Percentiles rank a stretch among this genome's conserved stretches.
These are phyloP conservation scores for Ophion obscuratus DNA, from an alignment of 2,888 invertebrate genomes.

Conservation along the genomic window DNA sequence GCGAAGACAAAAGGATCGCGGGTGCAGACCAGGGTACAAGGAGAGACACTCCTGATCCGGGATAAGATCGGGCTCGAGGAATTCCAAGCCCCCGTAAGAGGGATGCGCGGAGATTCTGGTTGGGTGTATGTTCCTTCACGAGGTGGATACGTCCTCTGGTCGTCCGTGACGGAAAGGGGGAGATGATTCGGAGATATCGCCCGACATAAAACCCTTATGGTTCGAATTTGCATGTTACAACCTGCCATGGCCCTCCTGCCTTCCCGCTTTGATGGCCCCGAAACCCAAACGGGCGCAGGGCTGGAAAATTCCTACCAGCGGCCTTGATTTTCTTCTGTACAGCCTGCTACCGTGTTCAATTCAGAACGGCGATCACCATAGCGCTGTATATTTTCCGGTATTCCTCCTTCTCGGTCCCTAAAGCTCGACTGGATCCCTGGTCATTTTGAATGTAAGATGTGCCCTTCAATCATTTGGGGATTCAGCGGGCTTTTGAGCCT, in stretches of 20 bases:
- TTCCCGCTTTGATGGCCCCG: constrained; percentile 62
- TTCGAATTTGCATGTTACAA: constrained; percentile 84
- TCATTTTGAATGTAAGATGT: constrained; percentile 81
- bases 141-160: constrained; percentile 58
- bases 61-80: constrained; percentile 79
- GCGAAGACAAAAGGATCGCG: constrained; percentile 55
- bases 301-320: constrained; percentile 15
- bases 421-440: constrained; percentile 77
- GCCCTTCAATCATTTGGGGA: constrained; percentile 79
- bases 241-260: constrained; percentile 70
- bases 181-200: constrained; percentile 83
- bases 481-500: constrained; percentile 75
- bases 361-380: not conserved
- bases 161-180: constrained; percentile 72
- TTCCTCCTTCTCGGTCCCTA: constrained; percentile 29
- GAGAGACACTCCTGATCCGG: constrained; percentile 76
- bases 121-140: constrained; percentile 49
- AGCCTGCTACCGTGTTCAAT: constrained; percentile 23
- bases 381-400: not conserved
- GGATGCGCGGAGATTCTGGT: constrained; percentile 44
- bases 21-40: constrained; percentile 42
- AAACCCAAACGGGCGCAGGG: constrained; percentile 17
- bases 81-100: constrained; percentile 69
- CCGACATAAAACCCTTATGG: constrained; percentile 83
- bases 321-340: constrained; percentile 24